Conservation (phyloP, 2,888 invertebrate species). For the Epistrophella euchroma region DNA sequence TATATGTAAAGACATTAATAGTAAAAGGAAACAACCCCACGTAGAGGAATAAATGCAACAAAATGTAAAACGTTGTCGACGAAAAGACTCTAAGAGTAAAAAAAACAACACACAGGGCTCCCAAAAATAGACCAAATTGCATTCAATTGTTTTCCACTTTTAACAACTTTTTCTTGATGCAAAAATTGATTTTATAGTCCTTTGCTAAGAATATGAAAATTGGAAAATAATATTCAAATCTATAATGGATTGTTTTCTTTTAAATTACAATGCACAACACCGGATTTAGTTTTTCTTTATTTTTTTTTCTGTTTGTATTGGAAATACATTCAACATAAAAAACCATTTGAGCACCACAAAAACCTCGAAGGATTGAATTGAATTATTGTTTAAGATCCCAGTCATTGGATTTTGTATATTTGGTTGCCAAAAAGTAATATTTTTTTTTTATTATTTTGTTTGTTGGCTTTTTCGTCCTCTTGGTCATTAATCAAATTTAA, state of each 20-base stretch:
- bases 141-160: constrained; percentile 62
- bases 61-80: neutral
- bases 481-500: constrained; percentile 71
- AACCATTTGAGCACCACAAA: constrained; percentile 38
- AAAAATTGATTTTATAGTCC: neutral
- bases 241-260: constrained; percentile 3
- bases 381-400: constrained; percentile 60
- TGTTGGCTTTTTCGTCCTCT: constrained; percentile 34
- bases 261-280: constrained; percentile 13
- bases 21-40: neutral
- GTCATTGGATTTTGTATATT: constrained; percentile 58
- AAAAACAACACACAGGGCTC: neutral
- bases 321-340: constrained; percentile 9
- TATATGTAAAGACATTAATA: constrained; percentile 13
- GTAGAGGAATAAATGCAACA: neutral
- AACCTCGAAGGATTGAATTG: constrained; percentile 52
- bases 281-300: neutral
- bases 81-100: neutral
- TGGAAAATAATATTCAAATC: constrained; percentile 38
- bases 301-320: neutral
- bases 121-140: constrained; percentile 57
- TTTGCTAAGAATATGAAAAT: constrained; percentile 34
- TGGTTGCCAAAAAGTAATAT: constrained; percentile 48
- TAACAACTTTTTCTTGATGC: neutral
- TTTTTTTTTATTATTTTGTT: constrained; percentile 1